These are phyloP conservation scores for Brachyrhaphis roseni DNA, from an alignment of 2,797 vertebrate genomes.

Conservation along the genomic window DNA sequence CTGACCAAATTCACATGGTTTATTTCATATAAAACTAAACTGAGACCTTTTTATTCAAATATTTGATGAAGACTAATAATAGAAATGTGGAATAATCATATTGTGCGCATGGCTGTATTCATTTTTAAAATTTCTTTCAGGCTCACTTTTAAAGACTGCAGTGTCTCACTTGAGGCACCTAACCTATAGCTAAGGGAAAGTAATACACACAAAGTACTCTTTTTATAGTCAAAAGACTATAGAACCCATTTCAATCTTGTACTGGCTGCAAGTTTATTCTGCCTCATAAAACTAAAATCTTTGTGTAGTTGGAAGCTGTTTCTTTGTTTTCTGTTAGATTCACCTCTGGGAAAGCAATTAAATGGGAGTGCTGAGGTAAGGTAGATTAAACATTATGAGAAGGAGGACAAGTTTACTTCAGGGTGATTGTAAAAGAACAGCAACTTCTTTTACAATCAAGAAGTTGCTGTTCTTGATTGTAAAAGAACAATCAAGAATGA, in stretches of 20 bases:
- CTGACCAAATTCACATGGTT: not conserved
- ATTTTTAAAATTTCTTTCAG: conserved; percentile 23
- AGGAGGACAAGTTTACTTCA: conserved; percentile 17
- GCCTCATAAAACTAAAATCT: conserved; percentile 20
- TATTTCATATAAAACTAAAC: not conserved
- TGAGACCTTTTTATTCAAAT: not conserved
- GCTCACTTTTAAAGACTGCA: conserved; percentile 12
- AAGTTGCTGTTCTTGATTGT: too few species aligned
- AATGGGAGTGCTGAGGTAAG: conserved; percentile 27
- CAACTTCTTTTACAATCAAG: too few species aligned
- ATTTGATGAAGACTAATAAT: conserved; percentile 4
- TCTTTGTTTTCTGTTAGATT: conserved; percentile 63
- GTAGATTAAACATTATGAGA: conserved; percentile 48
- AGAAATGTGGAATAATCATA: conserved; percentile 4
- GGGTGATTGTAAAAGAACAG: conserved; percentile 5
- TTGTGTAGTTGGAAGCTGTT: conserved; percentile 43
- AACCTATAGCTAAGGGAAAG: not conserved
- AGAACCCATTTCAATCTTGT: conserved; percentile 15
- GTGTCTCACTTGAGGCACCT: conserved; percentile 8
- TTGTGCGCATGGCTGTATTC: not conserved
- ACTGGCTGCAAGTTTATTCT: conserved; percentile 38
- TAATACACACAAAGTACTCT: conserved; percentile 28
- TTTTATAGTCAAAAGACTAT: conserved; percentile 5
- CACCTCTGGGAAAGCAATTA: conserved; percentile 59
- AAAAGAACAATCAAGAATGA: too few species aligned